Base-by-base conservation (phyloP, 2,113 vertebrate genomes). In the Muntiacus muntjak region DNA sequence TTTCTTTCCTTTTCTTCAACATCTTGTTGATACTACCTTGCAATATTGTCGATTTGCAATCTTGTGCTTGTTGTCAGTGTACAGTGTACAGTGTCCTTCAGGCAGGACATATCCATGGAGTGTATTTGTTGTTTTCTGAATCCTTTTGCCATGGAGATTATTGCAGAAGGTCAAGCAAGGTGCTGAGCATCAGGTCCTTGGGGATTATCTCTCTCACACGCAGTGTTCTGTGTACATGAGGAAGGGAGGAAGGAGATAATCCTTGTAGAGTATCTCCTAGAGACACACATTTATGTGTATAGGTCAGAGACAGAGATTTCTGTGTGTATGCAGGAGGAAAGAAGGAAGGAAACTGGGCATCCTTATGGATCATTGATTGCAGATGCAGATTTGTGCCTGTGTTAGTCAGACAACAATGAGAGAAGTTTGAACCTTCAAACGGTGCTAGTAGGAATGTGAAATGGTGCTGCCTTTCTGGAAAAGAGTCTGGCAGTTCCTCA, bases 41-140 rank as follows among this genome's bases (percentile, higher is more conserved):
- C 62, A 67, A 4, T n/a, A 19, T 19, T 10, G 33, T 19, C 0
- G 16, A n/a, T 67, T 0, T 67, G 62, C 33, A 67, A 67, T 19
- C 14, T 52, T 52, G 16, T n/a, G 33, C 19, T 1, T 64, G 16
- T 2, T 67, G 16, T 33, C 62, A n/a, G 16, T 19, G 1, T 67
- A 67, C 62, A n/a, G 16, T 19, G 1, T 67, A 67, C 62, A 19
- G 33, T 8, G 7, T 7, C 16, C 33, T 67, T 67, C 33, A 67
- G 62, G 62, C 14, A 15, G 33, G 62, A 67, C 62, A 0, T n/a
- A n/a, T 67, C 16, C 62, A 67, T 19, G 33, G 62, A 67, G 33
- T 9, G 8, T n/a, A 67, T n/a, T n/a, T 67, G 33, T n/a, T n/a
- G 33, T 67, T 67, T 67, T 67, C 62, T 19, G 33, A n/a, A n/a